Base-by-base conservation (phyloP, 35 echinoderm and acorn worm genomes). In the Heliocidaris tuberculata region DNA sequence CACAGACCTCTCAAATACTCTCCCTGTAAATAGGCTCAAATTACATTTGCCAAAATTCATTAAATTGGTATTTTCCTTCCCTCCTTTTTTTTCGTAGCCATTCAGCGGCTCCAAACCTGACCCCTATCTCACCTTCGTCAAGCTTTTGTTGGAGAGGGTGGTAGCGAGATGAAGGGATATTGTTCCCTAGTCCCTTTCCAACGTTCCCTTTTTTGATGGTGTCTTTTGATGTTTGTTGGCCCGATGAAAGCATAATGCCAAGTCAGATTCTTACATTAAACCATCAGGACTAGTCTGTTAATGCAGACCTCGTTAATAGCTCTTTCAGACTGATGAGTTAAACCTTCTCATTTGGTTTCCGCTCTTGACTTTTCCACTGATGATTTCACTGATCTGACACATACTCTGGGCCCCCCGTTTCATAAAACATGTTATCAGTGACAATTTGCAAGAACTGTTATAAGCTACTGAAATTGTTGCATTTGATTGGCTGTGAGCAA, bases 41-140 rank as follows among this genome's bases (percentile, higher is more conserved):
- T 89, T 89, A 89, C 87, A 4, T 85, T 32, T 89, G 87, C 87
- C 87, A 89, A 89, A 89, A 89, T 89, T 89, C 87, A 89, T 89
- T 89, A 89, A 89, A 89, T 89, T 89, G 87, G 87, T 89, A 89
- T 89, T 89, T 89, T 89, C 87, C 87, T 89, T 48, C 9, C 12
- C 87, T 48, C 30, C 12, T 89, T 35, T 78, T n/a, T n/a, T 78
- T 60, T 19, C 65, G 7, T 5, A 27, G 21, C 65, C 65, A 78
- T 78, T 78, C 65, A 78, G 65, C 65, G 21, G 27, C 21, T 78
- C 27, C 27, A 78, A 24, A n/a, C 65, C 27, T 78, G 65, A 78
- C 65, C 65, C 17, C 19, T 2, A n/a, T 78, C 65, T 78, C 15
- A 78, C 65, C 65, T 24, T 78, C 5, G 19, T 7, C 17, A 6